These are phyloP conservation scores for Cyclargus thomasi DNA, from an alignment of 1,140 invertebrate species.

Conservation along the genomic window DNA sequence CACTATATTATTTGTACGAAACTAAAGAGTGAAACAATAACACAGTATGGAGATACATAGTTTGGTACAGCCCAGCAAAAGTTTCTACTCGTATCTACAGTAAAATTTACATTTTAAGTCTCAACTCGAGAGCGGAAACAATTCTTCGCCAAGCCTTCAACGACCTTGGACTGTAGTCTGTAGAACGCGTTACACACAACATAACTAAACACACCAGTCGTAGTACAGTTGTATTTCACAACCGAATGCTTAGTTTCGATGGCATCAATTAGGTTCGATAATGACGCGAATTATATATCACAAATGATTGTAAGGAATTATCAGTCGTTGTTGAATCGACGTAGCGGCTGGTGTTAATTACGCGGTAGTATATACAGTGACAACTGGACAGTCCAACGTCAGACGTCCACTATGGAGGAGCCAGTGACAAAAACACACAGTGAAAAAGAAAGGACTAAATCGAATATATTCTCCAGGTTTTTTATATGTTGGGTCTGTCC, in stretches of 20 bases:
- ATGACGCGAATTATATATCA: conserved; percentile 3
- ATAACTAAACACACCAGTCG: background rate
- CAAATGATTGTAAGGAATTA: conserved; percentile 10
- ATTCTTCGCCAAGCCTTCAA: background rate
- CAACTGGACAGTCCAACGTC: background rate
- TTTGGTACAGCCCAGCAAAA: no score
- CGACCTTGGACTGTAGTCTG: background rate
- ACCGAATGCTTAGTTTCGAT: background rate
- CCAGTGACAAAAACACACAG: background rate
- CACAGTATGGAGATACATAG: no score
- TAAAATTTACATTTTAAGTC: no score
- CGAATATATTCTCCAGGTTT: conserved; percentile 46
- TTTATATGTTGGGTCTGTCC: conserved; percentile 54
- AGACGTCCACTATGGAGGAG: background rate
- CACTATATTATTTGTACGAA: no score
- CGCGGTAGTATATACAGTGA: no score
- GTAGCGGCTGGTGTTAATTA: conserved; percentile 2
- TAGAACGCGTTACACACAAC: background rate
- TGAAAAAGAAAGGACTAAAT: conserved; percentile 37
- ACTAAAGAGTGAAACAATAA: no score
- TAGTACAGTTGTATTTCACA: background rate
- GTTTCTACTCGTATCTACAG: no score
- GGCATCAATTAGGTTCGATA: background rate
- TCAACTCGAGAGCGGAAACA: background rate
- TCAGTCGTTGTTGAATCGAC: background rate